Conservation (phyloP, 2,113 vertebrate species). For the Glaucidium brasilianum region DNA sequence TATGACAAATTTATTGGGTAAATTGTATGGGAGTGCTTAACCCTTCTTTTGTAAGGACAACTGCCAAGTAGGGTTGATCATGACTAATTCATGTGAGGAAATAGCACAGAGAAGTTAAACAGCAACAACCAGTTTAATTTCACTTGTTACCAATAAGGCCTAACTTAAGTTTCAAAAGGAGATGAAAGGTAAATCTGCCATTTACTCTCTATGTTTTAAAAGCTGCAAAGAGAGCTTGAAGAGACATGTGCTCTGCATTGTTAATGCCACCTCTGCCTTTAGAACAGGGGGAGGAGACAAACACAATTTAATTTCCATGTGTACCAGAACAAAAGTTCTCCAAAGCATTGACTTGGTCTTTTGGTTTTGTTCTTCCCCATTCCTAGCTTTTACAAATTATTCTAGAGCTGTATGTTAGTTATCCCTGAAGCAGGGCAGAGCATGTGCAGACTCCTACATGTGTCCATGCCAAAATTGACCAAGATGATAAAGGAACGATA, state of each 20-base stretch:
- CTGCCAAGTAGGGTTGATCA: conserved; percentile 39
- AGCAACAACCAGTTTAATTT: conserved; percentile 57
- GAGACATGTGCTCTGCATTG: background rate
- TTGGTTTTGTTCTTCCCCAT: background rate
- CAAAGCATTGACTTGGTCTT: background rate
- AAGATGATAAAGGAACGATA: background rate
- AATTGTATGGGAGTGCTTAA: conserved; percentile 73
- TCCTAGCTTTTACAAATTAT: background rate
- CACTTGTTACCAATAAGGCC: conserved; percentile 29
- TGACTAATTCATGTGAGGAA: conserved; percentile 61
- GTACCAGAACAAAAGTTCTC: background rate
- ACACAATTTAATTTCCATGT: background rate
- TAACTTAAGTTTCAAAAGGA: conserved; percentile 23
- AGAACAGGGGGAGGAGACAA: background rate
- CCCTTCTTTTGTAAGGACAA: conserved; percentile 48
- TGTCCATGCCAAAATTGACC: background rate
- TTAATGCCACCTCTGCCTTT: background rate
- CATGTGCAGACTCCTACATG: accelerated
- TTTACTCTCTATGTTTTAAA: conserved; percentile 13
- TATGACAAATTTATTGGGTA: conserved; percentile 70
- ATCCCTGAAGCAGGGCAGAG: background rate
- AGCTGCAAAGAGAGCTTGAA: background rate
- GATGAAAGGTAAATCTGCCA: background rate
- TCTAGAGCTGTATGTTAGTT: background rate
- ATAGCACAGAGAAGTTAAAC: background rate